Evolutionary conservation across 1,140 invertebrate genomes (phyloP), one percentile per base, ranked within the genome.

Genomic region (Matsumurasca onukii): DNA sequence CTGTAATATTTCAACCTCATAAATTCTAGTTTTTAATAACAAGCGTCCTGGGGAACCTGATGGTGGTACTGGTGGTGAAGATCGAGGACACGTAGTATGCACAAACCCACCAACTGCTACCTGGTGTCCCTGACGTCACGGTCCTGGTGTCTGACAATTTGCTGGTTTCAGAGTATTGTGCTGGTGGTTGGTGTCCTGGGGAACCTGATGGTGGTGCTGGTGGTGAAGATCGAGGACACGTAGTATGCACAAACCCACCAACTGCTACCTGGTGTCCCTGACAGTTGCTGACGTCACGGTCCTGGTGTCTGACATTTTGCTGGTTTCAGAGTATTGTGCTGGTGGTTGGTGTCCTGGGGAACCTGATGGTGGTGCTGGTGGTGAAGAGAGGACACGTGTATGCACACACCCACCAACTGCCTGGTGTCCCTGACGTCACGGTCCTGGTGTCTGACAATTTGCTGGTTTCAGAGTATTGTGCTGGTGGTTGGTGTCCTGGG

Each of bases 261-360:
- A 39, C 34, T 87, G 85, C 75, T 88, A 88, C 74, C 75, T 88
- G 31, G 83, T 86, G 3, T 85, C 83, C 52, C 72, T 88, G 70
- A 86, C 87, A 15, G 70, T 86, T 5, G 86, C 86, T 1, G 86
- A 90, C 80, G 78, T 82, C 75, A 76, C 83, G 73, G 80, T 87
- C 62, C 75, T 89, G 71, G 65, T 88, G 52, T 78, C 83, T 65
- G 17, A 5, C 24, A 5, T 51, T n/a, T n/a, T n/a, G n/a, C n/a
- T n/a, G n/a, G 55, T 84, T 87, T 72, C 84, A 86, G 71, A 78
- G 83, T 9, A 76, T 84, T 22, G 80, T 88, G 29, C 80, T 87
- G 55, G 69, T 85, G 0, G 78, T 86, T 2, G 85, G n/a, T n/a
- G n/a, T n/a, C n/a, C n/a, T n/a, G n/a, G n/a, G n/a, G n/a, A n/a